Evolutionary conservation across 2,797 vertebrate species (phyloP).

Genomic region (Coendou prehensilis): DNA sequence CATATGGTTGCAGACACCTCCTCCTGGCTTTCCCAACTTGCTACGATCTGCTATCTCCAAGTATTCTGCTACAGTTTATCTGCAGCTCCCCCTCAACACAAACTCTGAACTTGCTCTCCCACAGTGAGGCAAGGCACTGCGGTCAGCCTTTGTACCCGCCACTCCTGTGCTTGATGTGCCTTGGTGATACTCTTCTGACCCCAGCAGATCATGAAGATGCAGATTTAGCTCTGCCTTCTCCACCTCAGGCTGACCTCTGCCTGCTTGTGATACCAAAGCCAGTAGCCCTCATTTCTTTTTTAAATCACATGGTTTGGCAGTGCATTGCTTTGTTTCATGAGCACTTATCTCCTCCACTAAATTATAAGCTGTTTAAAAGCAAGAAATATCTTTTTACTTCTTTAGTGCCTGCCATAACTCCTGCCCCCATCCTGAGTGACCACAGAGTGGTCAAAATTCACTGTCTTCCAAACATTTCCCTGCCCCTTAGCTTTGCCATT

Average conservation of each 20-base stretch:
- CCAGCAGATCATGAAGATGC: background rate
- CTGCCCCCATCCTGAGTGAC: background rate
- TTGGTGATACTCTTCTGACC: background rate
- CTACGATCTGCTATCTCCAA: background rate
- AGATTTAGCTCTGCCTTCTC: background rate
- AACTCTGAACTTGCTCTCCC: background rate
- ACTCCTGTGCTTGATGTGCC: background rate
- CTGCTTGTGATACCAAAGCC: background rate
- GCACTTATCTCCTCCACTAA: background rate
- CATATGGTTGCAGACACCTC: background rate
- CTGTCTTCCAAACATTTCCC: background rate
- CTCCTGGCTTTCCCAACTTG: background rate
- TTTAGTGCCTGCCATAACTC: background rate
- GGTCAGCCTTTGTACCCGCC: background rate
- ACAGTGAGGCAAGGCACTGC: background rate
- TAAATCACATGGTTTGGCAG: background rate
- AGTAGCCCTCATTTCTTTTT: background rate
- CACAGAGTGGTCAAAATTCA: background rate
- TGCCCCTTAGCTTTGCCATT: background rate
- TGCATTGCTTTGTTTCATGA: conserved; percentile 6
- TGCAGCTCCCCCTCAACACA: background rate
- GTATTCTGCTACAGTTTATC: background rate
- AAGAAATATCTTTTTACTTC: background rate
- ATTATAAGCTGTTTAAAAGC: background rate
- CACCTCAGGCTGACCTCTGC: background rate